A percentile compares a stretch with the other conserved stretches of the same genome.
phyloP scores from a whole-genome alignment of 2,113 vertebrate species.

The Archilochus colubris region DNA sequence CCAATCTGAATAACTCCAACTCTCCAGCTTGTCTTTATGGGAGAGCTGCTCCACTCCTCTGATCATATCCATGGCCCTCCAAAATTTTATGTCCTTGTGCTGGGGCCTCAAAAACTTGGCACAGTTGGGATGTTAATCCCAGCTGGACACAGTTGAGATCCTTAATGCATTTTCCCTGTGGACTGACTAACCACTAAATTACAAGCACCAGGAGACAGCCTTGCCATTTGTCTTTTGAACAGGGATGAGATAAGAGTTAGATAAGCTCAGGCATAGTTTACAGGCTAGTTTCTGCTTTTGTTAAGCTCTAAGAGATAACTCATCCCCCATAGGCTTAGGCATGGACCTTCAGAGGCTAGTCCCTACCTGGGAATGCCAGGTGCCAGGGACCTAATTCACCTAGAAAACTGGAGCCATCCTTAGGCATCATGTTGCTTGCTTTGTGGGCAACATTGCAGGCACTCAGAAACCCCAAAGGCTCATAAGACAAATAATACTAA shows the following conservation, averaged over 20 bases:
- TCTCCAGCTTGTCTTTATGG: no score
- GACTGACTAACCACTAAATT: neutral
- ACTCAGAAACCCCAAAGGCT: neutral
- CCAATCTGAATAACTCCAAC: no score
- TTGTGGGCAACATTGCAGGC: neutral
- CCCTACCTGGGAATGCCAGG: neutral
- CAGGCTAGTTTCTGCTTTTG: neutral
- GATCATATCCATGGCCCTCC: no score
- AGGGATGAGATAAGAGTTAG: neutral
- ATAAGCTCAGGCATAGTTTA: neutral
- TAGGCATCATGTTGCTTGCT: neutral
- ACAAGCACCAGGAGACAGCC: neutral
- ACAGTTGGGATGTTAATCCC: no score
- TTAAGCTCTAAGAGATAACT: neutral
- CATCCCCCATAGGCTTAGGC: accelerated
- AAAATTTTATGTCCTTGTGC: no score
- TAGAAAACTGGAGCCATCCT: neutral
- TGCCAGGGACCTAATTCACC: neutral
- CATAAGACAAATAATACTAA: neutral
- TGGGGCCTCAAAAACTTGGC: no score
- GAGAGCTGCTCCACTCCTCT: no score
- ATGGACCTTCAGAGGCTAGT: neutral
- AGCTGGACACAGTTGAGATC: neutral
- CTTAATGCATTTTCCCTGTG: neutral
- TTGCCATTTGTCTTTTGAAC: neutral